These are phyloP conservation scores for Plutomurus gul DNA, from an alignment of 1,140 invertebrate genomes.

Conservation along the genomic window DNA sequence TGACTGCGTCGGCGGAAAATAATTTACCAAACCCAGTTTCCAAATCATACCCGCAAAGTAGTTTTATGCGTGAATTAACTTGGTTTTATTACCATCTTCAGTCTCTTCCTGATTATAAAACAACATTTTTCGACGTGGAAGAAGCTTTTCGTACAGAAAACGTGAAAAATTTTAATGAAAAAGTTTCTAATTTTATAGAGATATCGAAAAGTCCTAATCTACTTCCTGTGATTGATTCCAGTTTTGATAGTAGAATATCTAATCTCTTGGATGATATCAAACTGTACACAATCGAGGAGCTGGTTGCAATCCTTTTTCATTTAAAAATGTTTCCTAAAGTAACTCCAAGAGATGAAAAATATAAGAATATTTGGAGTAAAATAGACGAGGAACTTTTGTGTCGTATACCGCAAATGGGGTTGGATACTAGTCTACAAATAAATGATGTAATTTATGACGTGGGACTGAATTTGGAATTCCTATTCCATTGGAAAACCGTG, in stretches of 20 bases:
- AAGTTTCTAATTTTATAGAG: neutral
- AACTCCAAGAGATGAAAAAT: neutral
- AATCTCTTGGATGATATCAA: neutral
- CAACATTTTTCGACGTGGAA: neutral
- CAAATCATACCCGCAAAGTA: too few relatives aligned
- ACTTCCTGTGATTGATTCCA: neutral
- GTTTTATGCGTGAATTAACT: too few relatives aligned
- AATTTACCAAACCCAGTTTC: too few relatives aligned
- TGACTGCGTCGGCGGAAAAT: too few relatives aligned
- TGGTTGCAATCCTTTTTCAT: neutral
- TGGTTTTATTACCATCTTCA: neutral
- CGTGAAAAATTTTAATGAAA: neutral
- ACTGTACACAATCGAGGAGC: neutral
- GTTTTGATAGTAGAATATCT: neutral
- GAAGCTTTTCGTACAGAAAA: neutral
- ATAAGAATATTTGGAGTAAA: neutral
- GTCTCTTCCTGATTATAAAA: neutral
- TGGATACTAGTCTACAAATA: neutral
- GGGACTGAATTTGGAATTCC: neutral
- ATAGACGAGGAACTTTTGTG: neutral
- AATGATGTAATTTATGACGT: neutral
- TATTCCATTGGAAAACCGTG: neutral
- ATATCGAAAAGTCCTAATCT: neutral
- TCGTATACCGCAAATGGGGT: neutral
- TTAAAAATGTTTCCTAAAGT: neutral